Evolutionary conservation across 2,888 invertebrate species (phyloP), one percentile per base, ranked within the genome.

Genomic region (Cryptus viduatorius): DNA sequence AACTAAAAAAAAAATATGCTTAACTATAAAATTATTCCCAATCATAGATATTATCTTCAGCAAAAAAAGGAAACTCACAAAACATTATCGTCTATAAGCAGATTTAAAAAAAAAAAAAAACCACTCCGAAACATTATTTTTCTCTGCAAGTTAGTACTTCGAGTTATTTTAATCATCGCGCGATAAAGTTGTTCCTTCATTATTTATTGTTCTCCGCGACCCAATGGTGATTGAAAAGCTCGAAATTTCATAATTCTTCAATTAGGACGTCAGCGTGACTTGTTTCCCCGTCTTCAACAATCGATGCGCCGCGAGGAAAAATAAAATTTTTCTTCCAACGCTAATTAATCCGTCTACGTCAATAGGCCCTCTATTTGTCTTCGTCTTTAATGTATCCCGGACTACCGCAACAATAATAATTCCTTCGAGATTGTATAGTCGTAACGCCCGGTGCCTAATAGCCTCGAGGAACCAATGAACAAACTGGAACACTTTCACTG

Each of bases 401-500:
- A 37, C 56, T 10, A 19, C 56, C 56, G 16, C 56, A 24, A 56
- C 56, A 19, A 56, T 56, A 24, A 24, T 56, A 56, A 56, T 56
- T 56, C 56, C 56, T 19, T 56, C 56, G 56, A 56, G 56, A 56
- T 56, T 56, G 56, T 56, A 24, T 24, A 56, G 24, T 56, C 24
- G 56, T 56, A 56, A 24, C 37, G 37, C 19, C 24, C 24, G 56
- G 83, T 78, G 61, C 56, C 64, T 80, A 82, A 86, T 82, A 75
- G 82, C 85, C 83, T 78, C 73, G 67, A 85, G 86, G 71, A 82
- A 82, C 76, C 75, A 44, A 79, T 44, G 65, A 83, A 68, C 82
- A 53, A 87, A 87, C 78, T 86, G 83, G 83, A 80, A 85, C 86
- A 87, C 85, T 87, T 86, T 87, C 86, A 86, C 86, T 79, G 50